Conservation (phyloP, 1,140 invertebrate genomes). For the Thaumatotibia leucotreta region DNA sequence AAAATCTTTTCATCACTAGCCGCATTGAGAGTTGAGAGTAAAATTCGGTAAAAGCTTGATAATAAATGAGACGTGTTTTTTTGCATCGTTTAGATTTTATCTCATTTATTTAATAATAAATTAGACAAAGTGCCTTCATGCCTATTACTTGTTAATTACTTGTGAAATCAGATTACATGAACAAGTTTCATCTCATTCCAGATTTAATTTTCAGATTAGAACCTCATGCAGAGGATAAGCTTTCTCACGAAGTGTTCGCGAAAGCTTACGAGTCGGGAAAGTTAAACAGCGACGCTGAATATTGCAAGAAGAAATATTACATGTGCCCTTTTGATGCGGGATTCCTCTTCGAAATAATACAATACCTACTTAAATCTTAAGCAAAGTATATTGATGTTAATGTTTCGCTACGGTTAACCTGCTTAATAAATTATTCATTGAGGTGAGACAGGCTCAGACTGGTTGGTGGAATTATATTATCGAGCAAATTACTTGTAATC, state of each 20-base stretch:
- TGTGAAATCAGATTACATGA: too few relatives aligned
- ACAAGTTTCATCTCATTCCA: neutral
- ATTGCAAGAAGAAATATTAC: constrained; percentile 26
- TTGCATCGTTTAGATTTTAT: too few relatives aligned
- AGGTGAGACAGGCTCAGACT: too few relatives aligned
- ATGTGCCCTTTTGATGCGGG: constrained; percentile 29
- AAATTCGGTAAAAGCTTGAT: too few relatives aligned
- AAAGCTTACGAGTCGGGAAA: constrained; percentile 25
- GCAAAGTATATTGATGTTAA: neutral
- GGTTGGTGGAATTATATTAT: too few relatives aligned
- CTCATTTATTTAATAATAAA: too few relatives aligned
- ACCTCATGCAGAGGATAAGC: constrained; percentile 22
- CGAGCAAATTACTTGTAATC: too few relatives aligned
- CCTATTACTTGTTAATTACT: neutral
- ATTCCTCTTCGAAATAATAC: constrained; percentile 24
- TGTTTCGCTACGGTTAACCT: neutral
- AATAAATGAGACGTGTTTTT: too few relatives aligned
- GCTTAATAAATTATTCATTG: too few relatives aligned
- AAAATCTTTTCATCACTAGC: too few relatives aligned
- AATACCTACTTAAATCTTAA: constrained; percentile 17
- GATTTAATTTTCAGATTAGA: constrained; percentile 15
- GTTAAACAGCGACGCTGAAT: neutral
- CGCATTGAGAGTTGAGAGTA: too few relatives aligned
- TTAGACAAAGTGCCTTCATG: too few relatives aligned
- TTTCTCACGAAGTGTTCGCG: constrained; percentile 24